Evolutionary conservation across 2,797 vertebrate species (phyloP).

Genomic region (Sebastiscus tertius): DNA sequence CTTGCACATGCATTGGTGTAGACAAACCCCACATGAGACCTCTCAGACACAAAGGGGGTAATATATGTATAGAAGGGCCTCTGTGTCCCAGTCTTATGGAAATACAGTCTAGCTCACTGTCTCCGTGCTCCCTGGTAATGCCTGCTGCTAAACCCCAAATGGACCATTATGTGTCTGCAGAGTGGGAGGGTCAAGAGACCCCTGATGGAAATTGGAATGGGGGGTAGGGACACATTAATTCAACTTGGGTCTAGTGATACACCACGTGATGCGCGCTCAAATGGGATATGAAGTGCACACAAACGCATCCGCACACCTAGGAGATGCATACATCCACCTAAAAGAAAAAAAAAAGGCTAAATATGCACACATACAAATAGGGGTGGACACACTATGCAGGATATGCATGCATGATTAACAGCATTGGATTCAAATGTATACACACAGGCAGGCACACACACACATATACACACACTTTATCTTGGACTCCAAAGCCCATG

Average conservation of each 20-base stretch:
- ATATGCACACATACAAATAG: conserved; percentile 45
- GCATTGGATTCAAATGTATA: conserved; percentile 18
- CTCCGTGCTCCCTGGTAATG: conserved; percentile 66
- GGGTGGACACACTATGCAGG: background rate
- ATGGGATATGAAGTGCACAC: conserved; percentile 29
- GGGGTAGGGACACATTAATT: conserved; percentile 74
- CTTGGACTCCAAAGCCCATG: conserved; percentile 53
- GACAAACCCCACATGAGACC: conserved; percentile 64
- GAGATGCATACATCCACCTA: conserved; percentile 26
- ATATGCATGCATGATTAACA: conserved; percentile 51
- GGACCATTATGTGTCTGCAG: conserved; percentile 79
- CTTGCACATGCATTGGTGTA: conserved; percentile 29
- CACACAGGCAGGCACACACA: background rate
- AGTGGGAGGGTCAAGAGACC: conserved; percentile 80
- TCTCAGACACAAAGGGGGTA: conserved; percentile 81
- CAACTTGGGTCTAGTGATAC: conserved; percentile 56
- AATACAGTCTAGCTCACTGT: conserved; percentile 74
- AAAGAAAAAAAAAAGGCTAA: conserved; percentile 6
- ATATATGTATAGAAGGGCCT: conserved; percentile 80
- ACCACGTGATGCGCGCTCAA: conserved; percentile 16
- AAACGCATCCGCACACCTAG: conserved; percentile 15
- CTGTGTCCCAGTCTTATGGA: conserved; percentile 81
- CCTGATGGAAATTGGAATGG: conserved; percentile 69
- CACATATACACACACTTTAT: conserved; percentile 30
- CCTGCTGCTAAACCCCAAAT: conserved; percentile 79